Conservation (phyloP, 2,113 vertebrate genomes). For the Microcebus ravelobensis region DNA sequence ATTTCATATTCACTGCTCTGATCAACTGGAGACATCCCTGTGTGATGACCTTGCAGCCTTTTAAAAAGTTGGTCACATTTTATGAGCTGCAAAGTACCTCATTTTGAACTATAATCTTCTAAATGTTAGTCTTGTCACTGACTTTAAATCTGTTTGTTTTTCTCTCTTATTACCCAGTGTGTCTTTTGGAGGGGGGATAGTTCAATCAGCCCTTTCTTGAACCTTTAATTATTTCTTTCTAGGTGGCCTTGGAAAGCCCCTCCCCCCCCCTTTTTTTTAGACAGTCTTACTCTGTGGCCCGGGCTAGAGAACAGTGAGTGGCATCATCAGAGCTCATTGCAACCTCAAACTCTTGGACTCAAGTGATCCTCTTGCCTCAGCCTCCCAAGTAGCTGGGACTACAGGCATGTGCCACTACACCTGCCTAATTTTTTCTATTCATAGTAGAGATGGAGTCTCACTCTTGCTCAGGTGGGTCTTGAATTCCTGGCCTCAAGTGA, state of each 20-base stretch:
- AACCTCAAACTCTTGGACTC: no score
- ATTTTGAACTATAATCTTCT: not conserved
- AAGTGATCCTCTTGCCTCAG: no score
- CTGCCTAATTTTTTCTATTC: no score
- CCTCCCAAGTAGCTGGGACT: no score
- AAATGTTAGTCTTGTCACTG: not conserved
- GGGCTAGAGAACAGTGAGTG: no score
- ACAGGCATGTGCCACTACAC: fast-evolving
- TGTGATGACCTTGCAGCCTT: slow-evolving; percentile 42
- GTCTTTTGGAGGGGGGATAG: not conserved
- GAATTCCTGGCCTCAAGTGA: no score
- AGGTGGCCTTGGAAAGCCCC: not conserved
- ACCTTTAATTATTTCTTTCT: not conserved
- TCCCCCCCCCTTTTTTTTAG: not conserved
- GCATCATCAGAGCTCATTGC: no score
- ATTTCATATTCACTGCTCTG: slow-evolving; percentile 20
- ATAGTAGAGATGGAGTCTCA: no score
- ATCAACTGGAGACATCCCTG: slow-evolving; percentile 1
- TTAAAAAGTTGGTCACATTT: slow-evolving; percentile 3
- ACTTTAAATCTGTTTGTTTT: slow-evolving; percentile 31
- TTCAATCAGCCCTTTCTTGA: not conserved
- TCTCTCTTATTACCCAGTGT: not conserved
- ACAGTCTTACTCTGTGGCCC: no score
- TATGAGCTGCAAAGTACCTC: not conserved
- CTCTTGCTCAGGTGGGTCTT: no score